Base-by-base conservation (phyloP, 1,140 invertebrate genomes). In the Gryon sp. region DNA sequence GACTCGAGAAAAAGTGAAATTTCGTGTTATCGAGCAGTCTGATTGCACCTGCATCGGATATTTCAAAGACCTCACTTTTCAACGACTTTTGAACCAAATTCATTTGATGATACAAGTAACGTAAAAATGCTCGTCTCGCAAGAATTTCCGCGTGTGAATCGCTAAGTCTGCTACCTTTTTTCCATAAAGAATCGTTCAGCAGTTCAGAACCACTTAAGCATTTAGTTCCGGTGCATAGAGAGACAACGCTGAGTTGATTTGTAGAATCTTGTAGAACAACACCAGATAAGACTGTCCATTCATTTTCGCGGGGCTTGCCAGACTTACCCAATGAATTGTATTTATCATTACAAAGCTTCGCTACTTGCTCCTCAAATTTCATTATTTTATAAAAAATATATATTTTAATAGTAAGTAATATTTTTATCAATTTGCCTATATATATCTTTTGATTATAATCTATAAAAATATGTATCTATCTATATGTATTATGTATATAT, bases 131-230 rank as follows among this genome's bases (percentile, higher is more conserved):
- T 81, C 97, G 90, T 77, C 96, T 89, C 4, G 95, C 93, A 15
- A 98, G 87, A 22, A 98, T 90, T 90, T 99, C 97, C 6, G 97
- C 96, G 90, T 99, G 97, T 34, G 94, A 96, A 86, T 99, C 97
- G 85, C 94, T 95, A 9, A 99, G 68, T 53, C 94, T 90, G 81
- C 91, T 91, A 9, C 96, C 96, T 36, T 84, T 84, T 11, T 88
- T 72, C 59, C 91, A 92, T 22, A 83, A 66, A 87, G 95, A 90
- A 80, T 92, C 92, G 22, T 90, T 91, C 38, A 65, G 45, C 48
- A 88, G 70, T 77, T 89, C 86, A 11, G 50, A 41, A 60, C 90
- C 88, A 11, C 96, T 95, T 66, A 98, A 91, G 88, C 97, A 98
- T 90, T 98, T 98, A 2, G 96, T 95, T 0, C 97, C 97, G 8